Evolutionary conservation across 1,140 invertebrate species (phyloP).

Genomic region (Geopemphigus sp.): DNA sequence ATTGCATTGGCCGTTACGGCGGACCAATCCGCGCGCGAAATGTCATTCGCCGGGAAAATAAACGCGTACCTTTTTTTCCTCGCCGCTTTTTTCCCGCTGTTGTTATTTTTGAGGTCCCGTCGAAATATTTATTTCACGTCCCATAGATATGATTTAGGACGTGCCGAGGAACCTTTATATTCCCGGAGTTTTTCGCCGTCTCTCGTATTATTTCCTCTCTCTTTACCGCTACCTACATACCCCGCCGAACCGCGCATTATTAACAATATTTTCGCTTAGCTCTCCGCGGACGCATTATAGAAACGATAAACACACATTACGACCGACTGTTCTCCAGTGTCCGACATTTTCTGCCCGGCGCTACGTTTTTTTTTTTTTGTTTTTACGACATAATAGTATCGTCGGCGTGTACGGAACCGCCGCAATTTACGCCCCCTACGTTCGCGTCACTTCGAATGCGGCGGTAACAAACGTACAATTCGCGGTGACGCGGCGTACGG

Average conservation of each 20-base stretch:
- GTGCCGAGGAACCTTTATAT: neutral
- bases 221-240: too few relatives aligned
- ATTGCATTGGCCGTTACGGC: neutral
- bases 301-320: neutral
- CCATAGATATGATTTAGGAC: slow-evolving; percentile 35
- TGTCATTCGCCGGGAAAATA: slow-evolving; percentile 8
- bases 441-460: neutral
- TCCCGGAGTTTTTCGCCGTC: neutral
- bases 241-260: slow-evolving; percentile 14
- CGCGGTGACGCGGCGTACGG: neutral
- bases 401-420: neutral
- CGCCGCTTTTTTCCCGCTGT: neutral
- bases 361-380: neutral
- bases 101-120: slow-evolving; percentile 11
- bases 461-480: neutral
- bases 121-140: slow-evolving; percentile 32
- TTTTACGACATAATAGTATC: neutral
- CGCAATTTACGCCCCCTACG: neutral
- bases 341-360: neutral
- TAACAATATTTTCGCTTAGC: neutral
- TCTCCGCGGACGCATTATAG: neutral
- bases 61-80: slow-evolving; percentile 25
- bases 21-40: neutral
- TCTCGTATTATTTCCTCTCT: neutral
- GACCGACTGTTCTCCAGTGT: neutral